These are phyloP conservation scores for Andrena fulva DNA, from an alignment of 2,888 invertebrate genomes.

Conservation along the genomic window DNA sequence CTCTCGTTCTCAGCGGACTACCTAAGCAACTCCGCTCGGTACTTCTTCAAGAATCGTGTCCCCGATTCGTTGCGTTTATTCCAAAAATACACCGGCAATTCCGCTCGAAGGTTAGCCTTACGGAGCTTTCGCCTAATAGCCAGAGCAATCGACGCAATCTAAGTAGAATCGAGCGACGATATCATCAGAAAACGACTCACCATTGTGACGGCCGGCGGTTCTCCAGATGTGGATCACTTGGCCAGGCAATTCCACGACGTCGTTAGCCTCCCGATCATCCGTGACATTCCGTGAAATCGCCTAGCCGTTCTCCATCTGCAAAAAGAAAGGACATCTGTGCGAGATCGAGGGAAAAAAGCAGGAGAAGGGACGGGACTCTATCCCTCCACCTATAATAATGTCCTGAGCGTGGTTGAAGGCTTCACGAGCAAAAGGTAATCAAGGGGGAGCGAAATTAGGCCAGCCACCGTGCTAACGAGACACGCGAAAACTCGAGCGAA, in stretches of 20 bases:
- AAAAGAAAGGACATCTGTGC: background rate
- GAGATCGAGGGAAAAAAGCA: background rate
- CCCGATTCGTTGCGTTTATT: background rate
- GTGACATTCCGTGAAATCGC: conserved; percentile 41
- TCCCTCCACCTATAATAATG: background rate
- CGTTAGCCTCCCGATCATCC: conserved; percentile 9
- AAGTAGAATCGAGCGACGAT: conserved; percentile 26
- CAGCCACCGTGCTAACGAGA: background rate
- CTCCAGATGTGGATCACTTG: conserved; percentile 1
- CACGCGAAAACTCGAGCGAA: background rate
- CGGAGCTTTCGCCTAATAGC: conserved; percentile 17
- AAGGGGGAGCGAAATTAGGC: background rate
- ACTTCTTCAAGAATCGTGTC: background rate
- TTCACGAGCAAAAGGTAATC: background rate
- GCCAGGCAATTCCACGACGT: conserved; percentile 27
- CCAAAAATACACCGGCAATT: conserved; percentile 9
- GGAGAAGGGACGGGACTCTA: conserved; percentile 2
- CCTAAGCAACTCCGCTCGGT: background rate
- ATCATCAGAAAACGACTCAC: conserved; percentile 34
- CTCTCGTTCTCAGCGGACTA: conserved; percentile 9
- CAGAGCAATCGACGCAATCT: conserved; percentile 29
- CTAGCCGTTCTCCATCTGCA: background rate
- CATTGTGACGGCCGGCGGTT: conserved; percentile 15
- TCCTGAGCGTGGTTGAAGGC: background rate
- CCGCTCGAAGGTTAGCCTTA: conserved; percentile 1